Percentiles rank a stretch among this genome's conserved stretches.
Conservation (phyloP, 2,888 invertebrate species). For the Nysson spinosus region DNA sequence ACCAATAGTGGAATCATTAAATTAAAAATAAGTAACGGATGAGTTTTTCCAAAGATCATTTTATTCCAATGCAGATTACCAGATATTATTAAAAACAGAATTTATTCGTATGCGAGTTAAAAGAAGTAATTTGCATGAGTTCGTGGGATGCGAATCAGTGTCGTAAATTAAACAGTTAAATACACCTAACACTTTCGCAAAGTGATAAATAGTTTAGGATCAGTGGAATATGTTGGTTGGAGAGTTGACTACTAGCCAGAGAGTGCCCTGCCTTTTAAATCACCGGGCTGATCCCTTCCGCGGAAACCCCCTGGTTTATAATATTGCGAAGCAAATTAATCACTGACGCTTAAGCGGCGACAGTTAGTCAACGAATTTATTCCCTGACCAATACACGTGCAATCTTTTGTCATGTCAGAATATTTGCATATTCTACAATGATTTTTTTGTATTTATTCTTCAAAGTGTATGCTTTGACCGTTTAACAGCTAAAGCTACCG, state of each 20-base stretch:
- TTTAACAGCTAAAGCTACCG: too few relatives aligned
- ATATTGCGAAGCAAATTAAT: slow-evolving; percentile 41
- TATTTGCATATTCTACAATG: too few relatives aligned
- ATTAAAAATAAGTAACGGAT: too few relatives aligned
- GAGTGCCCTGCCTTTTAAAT: slow-evolving; percentile 41
- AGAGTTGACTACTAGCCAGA: slow-evolving; percentile 45
- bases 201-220: slow-evolving; percentile 46
- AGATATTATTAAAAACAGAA: background rate
- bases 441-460: too few relatives aligned
- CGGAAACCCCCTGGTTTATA: slow-evolving; percentile 38
- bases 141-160: too few relatives aligned
- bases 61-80: too few relatives aligned
- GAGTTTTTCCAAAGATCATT: too few relatives aligned
- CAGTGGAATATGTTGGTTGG: slow-evolving; percentile 44
- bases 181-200: slow-evolving; percentile 27
- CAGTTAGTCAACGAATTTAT: slow-evolving; percentile 27
- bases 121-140: too few relatives aligned
- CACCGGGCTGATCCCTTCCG: slow-evolving; percentile 36
- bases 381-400: background rate
- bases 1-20: too few relatives aligned
- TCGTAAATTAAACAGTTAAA: slow-evolving; percentile 25
- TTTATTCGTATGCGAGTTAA: background rate
- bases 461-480: too few relatives aligned
- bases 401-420: background rate
- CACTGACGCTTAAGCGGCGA: slow-evolving; percentile 11